These are phyloP conservation scores for Strix aluco DNA, from an alignment of 2,113 vertebrate species.

Conservation along the genomic window DNA sequence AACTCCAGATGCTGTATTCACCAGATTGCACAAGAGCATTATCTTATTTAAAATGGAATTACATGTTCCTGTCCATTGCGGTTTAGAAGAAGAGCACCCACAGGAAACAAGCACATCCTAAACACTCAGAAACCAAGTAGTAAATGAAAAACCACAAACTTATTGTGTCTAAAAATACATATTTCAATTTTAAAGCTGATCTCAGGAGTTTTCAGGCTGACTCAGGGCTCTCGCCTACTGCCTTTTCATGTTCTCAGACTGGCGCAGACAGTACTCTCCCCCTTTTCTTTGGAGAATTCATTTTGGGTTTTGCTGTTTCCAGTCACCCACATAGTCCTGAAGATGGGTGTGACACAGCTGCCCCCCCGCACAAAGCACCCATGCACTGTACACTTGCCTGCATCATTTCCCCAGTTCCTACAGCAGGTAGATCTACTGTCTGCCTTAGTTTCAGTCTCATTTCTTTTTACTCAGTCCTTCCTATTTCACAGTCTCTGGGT, in stretches of 20 bases:
- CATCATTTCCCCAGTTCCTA: neutral
- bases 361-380: too few relatives aligned
- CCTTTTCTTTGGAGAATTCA: neutral
- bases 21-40: neutral
- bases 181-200: neutral
- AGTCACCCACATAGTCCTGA: neutral
- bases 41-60: neutral
- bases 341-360: neutral
- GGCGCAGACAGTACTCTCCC: neutral
- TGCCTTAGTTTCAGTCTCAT: neutral
- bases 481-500: neutral
- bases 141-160: neutral
- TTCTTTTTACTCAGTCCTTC: neutral
- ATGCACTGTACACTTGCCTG: fast-evolving
- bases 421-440: neutral
- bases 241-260: neutral
- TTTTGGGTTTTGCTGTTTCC: neutral
- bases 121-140: neutral
- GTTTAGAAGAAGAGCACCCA: neutral
- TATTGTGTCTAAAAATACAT: neutral
- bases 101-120: neutral
- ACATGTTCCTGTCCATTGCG: neutral
- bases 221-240: neutral
- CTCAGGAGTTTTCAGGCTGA: neutral
- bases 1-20: neutral